Evolutionary conservation across 30 jellyfish, hydroid and myxozoan species (phyloP).

Genomic region (Calvadosia cruxmelitensis): DNA sequence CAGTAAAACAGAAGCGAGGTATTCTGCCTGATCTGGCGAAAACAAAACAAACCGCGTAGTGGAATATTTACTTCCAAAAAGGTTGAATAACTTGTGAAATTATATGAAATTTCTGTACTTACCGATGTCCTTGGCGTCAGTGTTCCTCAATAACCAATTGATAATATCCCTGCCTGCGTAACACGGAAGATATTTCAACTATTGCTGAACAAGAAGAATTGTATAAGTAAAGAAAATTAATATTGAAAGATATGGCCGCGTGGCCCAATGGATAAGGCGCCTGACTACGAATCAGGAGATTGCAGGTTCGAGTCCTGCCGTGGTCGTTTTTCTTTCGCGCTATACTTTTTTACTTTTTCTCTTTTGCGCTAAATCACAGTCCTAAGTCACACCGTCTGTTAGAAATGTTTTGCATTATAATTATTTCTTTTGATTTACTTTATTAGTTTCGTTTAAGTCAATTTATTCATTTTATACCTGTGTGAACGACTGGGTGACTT

Average conservation of each 20-base stretch:
- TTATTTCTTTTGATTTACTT: too few species aligned
- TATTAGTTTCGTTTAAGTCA: too few species aligned
- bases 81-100: too few species aligned
- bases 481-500: neutral
- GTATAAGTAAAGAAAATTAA: neutral
- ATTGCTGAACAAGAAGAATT: too few species aligned
- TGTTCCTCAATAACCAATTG: neutral
- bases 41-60: too few species aligned
- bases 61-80: too few species aligned
- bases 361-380: neutral
- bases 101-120: too few species aligned
- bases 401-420: too few species aligned
- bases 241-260: constrained; percentile 56
- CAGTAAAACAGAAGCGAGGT: neutral
- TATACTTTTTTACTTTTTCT: neutral
- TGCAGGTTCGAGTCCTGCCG: constrained; percentile 99
- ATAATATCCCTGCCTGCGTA: neutral
- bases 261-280: constrained; percentile 99
- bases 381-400: too few species aligned
- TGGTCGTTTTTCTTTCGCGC: constrained; percentile 46
- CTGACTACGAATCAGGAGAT: constrained; percentile 98
- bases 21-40: neutral
- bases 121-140: neutral
- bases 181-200: neutral
- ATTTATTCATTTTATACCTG: too few species aligned